Conservation (phyloP, 2,888 invertebrate species). For the Xanthorhoe designata region DNA sequence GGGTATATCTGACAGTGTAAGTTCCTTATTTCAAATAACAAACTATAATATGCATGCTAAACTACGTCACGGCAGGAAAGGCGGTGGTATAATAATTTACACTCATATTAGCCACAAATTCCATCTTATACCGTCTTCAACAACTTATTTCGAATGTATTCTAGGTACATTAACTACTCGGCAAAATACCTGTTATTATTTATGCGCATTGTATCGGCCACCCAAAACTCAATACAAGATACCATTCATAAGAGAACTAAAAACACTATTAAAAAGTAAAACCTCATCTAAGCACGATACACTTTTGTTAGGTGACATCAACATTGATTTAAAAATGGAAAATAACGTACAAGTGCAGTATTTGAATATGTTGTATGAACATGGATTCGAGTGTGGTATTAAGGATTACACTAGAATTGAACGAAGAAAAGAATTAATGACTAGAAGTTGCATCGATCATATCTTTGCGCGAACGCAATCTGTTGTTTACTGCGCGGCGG, state of each 20-base stretch:
- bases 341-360: not conserved
- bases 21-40: too few species aligned
- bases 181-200: not conserved
- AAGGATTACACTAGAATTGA: slow-evolving; percentile 9
- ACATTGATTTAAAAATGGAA: not conserved
- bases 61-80: too few species aligned
- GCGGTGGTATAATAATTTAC: slow-evolving; percentile 13
- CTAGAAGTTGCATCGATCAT: slow-evolving; percentile 11
- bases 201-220: slow-evolving; percentile 1
- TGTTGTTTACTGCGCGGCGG: not conserved
- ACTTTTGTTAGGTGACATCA: not conserved
- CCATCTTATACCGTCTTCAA: slow-evolving; percentile 1
- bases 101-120: slow-evolving; percentile 5
- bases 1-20: slow-evolving; percentile 13
- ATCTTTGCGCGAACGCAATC: not conserved
- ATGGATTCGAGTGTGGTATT: slow-evolving; percentile 1
- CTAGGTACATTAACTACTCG: not conserved
- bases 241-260: not conserved
- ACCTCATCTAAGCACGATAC: too few species aligned
- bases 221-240: not conserved
- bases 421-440: slow-evolving; percentile 1
- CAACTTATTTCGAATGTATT: slow-evolving; percentile 7
- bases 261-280: too few species aligned
- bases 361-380: not conserved
- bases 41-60: too few species aligned